These are phyloP conservation scores for Amblyteles armatorius DNA, from an alignment of 2,888 invertebrate genomes.

Conservation along the genomic window DNA sequence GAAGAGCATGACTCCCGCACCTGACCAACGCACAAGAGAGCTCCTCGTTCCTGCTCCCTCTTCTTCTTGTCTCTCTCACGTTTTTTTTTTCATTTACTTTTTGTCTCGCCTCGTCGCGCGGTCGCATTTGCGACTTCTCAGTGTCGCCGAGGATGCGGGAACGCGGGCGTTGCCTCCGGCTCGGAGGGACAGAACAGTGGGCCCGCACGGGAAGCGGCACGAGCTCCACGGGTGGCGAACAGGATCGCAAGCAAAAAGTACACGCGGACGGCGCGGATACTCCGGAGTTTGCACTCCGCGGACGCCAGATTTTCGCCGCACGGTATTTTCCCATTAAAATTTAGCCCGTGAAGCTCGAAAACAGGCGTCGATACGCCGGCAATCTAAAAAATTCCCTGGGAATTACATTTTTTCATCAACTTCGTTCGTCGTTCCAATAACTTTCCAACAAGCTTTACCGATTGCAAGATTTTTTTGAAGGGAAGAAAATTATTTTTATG, in stretches of 20 bases:
- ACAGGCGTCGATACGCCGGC: neutral
- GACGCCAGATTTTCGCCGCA: neutral
- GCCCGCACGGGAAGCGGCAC: conserved; percentile 39
- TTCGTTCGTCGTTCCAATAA: too few relatives aligned
- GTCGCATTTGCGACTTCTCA: conserved; percentile 55
- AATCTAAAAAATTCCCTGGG: neutral
- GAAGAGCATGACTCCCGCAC: conserved; percentile 56
- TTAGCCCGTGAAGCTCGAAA: neutral
- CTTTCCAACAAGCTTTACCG: too few relatives aligned
- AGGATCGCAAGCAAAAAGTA: conserved; percentile 7
- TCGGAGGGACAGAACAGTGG: conserved; percentile 52
- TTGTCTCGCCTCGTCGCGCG: conserved; percentile 13
- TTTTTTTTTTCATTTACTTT: conserved; percentile 12
- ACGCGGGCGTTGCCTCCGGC: conserved; percentile 43
- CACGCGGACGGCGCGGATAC: neutral
- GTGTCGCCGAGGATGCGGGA: conserved; percentile 45
- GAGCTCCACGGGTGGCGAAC: conserved; percentile 23
- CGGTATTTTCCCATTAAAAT: neutral
- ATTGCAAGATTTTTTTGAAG: too few relatives aligned
- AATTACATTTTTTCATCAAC: neutral
- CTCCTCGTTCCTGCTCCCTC: neutral
- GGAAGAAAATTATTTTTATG: too few relatives aligned
- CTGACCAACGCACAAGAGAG: conserved; percentile 27
- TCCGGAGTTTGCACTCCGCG: neutral
- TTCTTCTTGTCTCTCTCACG: conserved; percentile 10